Evolutionary conservation across 2,888 invertebrate species (phyloP).

Genomic region (Drosophila paranaensis): DNA sequence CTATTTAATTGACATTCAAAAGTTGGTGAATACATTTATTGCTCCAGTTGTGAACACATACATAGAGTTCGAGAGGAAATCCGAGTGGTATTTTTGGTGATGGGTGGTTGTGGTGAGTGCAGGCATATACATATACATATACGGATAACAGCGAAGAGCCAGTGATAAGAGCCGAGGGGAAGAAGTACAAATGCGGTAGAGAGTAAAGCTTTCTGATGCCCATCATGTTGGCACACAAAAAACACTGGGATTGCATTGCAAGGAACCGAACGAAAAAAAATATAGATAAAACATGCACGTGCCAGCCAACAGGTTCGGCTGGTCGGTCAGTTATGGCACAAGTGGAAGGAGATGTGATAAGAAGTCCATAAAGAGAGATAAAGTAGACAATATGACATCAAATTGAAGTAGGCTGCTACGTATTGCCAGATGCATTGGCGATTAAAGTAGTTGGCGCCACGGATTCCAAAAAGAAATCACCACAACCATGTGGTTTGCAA

Average conservation of each 20-base stretch:
- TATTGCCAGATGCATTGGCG: slow-evolving; percentile 70
- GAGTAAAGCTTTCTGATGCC: slow-evolving; percentile 44
- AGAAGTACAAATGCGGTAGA: slow-evolving; percentile 43
- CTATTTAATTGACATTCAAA: slow-evolving; percentile 29
- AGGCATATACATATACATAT: slow-evolving; percentile 41
- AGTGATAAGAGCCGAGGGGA: slow-evolving; percentile 43
- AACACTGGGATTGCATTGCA: slow-evolving; percentile 57
- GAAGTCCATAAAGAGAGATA: slow-evolving; percentile 47
- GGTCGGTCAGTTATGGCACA: slow-evolving; percentile 56
- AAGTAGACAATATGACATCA: slow-evolving; percentile 61
- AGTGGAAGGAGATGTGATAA: slow-evolving; percentile 49
- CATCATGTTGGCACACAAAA: slow-evolving; percentile 38
- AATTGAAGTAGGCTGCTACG: slow-evolving; percentile 65
- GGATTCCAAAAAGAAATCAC: slow-evolving; percentile 60
- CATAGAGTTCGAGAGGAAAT: slow-evolving; percentile 35
- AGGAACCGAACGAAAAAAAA: slow-evolving; percentile 49
- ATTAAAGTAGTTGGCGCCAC: slow-evolving; percentile 66
- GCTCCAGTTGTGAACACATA: slow-evolving; percentile 48
- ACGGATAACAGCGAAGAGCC: slow-evolving; percentile 61
- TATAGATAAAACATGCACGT: slow-evolving; percentile 58
- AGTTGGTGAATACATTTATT: slow-evolving; percentile 29
- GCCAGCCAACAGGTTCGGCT: slow-evolving; percentile 44
- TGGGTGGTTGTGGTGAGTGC: slow-evolving; percentile 62
- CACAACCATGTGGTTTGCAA: slow-evolving; percentile 70
- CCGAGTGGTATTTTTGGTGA: slow-evolving; percentile 45